These are phyloP conservation scores for Pachyrhynchus sulphureomaculatus DNA, from an alignment of 1,140 invertebrate species.

Conservation along the genomic window DNA sequence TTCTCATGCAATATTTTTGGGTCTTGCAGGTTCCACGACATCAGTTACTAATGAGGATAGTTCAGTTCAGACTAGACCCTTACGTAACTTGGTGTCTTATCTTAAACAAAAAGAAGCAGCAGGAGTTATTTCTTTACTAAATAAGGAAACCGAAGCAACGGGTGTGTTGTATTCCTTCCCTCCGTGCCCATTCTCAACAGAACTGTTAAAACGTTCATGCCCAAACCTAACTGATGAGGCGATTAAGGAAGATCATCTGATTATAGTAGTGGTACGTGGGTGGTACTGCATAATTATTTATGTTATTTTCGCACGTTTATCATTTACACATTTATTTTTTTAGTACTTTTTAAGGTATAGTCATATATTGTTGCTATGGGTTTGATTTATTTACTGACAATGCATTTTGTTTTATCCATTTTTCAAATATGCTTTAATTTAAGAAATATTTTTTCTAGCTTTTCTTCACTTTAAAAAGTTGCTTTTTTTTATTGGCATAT, in stretches of 20 bases:
- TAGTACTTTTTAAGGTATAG: constrained; percentile 20
- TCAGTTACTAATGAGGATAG: constrained; percentile 74
- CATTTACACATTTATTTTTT: constrained; percentile 2
- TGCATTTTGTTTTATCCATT: not conserved
- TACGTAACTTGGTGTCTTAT: constrained; percentile 94
- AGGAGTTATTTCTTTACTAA: constrained; percentile 89
- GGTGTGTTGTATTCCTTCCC: constrained; percentile 96
- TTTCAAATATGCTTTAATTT: not conserved
- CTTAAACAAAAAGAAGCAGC: constrained; percentile 97
- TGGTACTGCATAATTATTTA: constrained; percentile 67
- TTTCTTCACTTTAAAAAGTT: not conserved
- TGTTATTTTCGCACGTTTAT: constrained; percentile 13
- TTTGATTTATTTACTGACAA: constrained; percentile 5
- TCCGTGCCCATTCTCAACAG: constrained; percentile 87
- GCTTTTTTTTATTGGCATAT: no score
- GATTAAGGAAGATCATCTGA: constrained; percentile 90
- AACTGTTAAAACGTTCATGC: constrained; percentile 83
- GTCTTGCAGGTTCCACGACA: constrained; percentile 77
- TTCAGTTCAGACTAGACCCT: constrained; percentile 82
- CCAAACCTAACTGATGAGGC: constrained; percentile 86
- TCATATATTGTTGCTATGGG: constrained; percentile 14
- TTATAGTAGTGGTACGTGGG: constrained; percentile 93
- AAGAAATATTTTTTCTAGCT: not conserved
- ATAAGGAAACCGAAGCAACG: constrained; percentile 83
- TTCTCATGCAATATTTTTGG: constrained; percentile 87